Base-by-base conservation (phyloP, 2,888 invertebrate species). In the Megamerina dolium region DNA sequence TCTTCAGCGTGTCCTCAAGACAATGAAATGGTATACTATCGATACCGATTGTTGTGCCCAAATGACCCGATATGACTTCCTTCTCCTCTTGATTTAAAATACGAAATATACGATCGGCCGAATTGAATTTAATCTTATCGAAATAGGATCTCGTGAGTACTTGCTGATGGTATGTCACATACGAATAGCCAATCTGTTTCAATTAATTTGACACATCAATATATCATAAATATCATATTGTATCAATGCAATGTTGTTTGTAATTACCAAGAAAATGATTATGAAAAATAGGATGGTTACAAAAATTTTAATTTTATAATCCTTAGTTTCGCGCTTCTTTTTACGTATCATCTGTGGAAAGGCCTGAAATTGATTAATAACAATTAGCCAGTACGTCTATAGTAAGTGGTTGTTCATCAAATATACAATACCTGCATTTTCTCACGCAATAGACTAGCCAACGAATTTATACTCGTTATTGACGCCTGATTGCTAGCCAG, bases 61-160 rank as follows among this genome's bases (percentile, higher is more conserved):
- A 16, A 57, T 75, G 75, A 1, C 84, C 86, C 26, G 76, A 76
- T 31, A 88, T 71, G 31, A 88, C 81, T 61, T 84, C 83, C 1
- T 78, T 74, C 2, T 85, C 86, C 26, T 82, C 81, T 40, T 76
- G 76, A 59, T 83, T 85, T 59, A 80, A 83, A 32, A 91, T 80
- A 58, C 82, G 79, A 56, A 91, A 77, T 14, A 82, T 71, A 44
- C 88, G 74, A 61, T 85, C 83, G 18, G 81, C 82, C 52, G 86
- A 83, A 60, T 85, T 87, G 72, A 91, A 88, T 67, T 88, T 83
- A 40, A 91, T 85, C 60, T 81, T 82, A 35, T 86, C 81, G 64
- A 89, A 91, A 69, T 89, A 89, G 1, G 87, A 85, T 59, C 83
- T 80, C 48, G 87, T 86, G 19, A 86, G 72, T 0, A 90, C 82